Percentiles rank a stretch among this genome's conserved stretches.
phyloP scores from a whole-genome alignment of 2,113 vertebrate species.

The Proteles cristata region DNA sequence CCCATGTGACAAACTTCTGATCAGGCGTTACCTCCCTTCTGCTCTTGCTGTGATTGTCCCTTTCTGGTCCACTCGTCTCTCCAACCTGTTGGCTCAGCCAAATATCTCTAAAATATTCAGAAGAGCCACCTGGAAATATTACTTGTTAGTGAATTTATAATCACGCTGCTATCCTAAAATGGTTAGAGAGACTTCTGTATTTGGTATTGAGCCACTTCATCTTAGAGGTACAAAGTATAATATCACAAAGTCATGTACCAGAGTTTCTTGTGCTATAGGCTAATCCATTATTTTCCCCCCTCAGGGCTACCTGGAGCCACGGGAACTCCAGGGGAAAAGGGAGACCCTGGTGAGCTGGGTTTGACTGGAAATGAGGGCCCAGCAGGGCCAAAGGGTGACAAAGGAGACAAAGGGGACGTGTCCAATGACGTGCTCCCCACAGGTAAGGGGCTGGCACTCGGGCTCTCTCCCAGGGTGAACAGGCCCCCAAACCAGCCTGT shows the following conservation, averaged over 20 bases:
- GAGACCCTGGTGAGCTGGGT: constrained; percentile 87
- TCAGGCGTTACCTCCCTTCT: not conserved
- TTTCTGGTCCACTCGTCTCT: not conserved
- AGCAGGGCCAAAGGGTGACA: constrained; percentile 88
- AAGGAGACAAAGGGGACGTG: constrained; percentile 91
- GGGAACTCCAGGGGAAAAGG: constrained; percentile 86
- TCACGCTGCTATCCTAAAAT: not conserved
- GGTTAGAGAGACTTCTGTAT: not conserved
- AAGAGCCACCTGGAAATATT: not conserved
- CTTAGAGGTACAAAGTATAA: not conserved
- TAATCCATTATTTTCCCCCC: constrained; percentile 28
- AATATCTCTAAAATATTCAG: not conserved
- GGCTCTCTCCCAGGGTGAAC: not conserved
- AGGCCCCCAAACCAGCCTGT: not conserved
- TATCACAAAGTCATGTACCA: not conserved
- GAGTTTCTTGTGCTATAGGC: not conserved
- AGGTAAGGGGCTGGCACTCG: constrained; percentile 30
- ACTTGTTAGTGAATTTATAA: not conserved
- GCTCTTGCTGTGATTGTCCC: not conserved
- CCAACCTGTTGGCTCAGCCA: not conserved
- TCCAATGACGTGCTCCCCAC: constrained; percentile 87
- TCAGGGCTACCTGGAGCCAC: constrained; percentile 84
- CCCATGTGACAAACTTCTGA: not conserved
- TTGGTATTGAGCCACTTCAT: not conserved
- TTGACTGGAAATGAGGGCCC: constrained; percentile 84